Conservation (phyloP, 1,140 invertebrate genomes). For the Diuraphis noxia region DNA sequence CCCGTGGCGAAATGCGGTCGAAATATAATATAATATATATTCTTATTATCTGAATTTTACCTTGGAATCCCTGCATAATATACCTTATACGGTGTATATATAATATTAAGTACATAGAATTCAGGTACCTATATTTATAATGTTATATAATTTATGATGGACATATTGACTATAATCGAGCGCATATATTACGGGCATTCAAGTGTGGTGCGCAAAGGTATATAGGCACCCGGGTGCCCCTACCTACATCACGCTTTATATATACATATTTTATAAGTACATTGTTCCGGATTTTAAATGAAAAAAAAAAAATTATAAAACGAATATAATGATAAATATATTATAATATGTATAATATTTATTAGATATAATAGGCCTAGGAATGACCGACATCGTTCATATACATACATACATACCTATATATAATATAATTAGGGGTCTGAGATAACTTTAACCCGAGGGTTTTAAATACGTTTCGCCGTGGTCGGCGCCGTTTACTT, state of each 20-base stretch:
- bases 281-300: not conserved
- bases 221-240: not conserved
- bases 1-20: not conserved
- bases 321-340: not conserved
- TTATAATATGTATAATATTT: slow-evolving; percentile 15
- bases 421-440: slow-evolving; percentile 35
- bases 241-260: not conserved
- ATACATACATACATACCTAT: no score
- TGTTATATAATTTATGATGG: not conserved
- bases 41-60: not conserved
- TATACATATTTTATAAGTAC: not conserved
- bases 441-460: slow-evolving; percentile 17
- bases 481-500: slow-evolving; percentile 18
- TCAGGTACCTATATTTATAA: not conserved
- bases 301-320: not conserved
- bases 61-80: not conserved
- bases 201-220: not conserved
- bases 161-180: not conserved
- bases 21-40: not conserved
- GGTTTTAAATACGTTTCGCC: slow-evolving; percentile 29
- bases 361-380: not conserved
- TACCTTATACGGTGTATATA: not conserved
- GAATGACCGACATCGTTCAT: slow-evolving; percentile 5
- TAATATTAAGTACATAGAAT: not conserved
- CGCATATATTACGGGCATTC: not conserved